Evolutionary conservation across 2,888 invertebrate species (phyloP), one percentile per base, ranked within the genome.

Genomic region (Spodoptera picta): DNA sequence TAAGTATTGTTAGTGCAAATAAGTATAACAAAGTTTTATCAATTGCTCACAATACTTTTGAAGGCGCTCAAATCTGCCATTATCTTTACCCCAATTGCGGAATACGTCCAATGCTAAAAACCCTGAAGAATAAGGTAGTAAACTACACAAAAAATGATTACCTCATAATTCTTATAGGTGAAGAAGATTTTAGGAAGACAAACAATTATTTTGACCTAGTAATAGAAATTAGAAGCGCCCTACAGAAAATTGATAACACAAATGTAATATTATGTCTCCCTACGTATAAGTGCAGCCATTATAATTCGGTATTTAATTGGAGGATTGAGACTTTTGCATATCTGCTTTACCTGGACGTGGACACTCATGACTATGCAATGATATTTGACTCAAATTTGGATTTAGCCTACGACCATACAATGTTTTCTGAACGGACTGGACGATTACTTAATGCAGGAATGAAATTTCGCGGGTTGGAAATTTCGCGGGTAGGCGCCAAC

Each of bases 301-400:
- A 46, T 55, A 27, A 19, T 36, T n/a, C 44, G 9, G 31, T 61
- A 44, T 61, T 50, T 14, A 61, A 60, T 41, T 46, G 55, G 55
- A 49, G 61, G 19, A 53, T 61, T 55, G 61, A 61, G 41, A 50
- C 44, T 44, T 55, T 50, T 49, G 50, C 36, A 49, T 43, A 43
- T 49, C n/a, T 61, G 31, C 10, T 61, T 19, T 61, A 48, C 46
- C 61, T 43, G 24, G 55, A 61, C 49, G 14, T 45, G 12, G 24
- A 51, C 14, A 49, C 50, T 14, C 46, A 54, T 54, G 45, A 54
- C 45, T 54, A 54, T 36, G 54, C 45, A 45, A 45, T 46, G 45
- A 54, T 54, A 19, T 54, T 54, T 46, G 23, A 46, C 54, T 55
- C 54, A 36, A 55, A 55, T 55, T 55, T 55, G 23, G 19, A 46